Evolutionary conservation across 30 jellyfish, hydroid and myxozoan genomes (phyloP), one percentile per base, ranked within the genome.

Genomic region (Sanderia malayensis): DNA sequence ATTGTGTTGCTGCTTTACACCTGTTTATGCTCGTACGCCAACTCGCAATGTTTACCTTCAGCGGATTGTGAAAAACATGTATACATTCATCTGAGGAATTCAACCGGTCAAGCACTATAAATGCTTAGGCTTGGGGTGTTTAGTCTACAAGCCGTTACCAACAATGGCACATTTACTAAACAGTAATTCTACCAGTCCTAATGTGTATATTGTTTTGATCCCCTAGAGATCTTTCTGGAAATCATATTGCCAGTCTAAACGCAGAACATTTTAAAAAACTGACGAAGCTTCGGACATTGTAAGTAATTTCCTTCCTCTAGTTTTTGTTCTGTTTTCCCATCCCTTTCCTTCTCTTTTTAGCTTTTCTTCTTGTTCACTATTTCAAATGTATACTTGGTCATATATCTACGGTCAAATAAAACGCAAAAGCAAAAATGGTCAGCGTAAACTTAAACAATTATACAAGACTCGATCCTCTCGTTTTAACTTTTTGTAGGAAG

Each of bases 241-340:
- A 68, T 45, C 67, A 68, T 21, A 31, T 68, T 0, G 32, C 37
- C 7, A 29, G 67, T 0, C 52, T 17, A 21, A 18, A 67, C 6
- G 25, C 30, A 1, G 47, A 1, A 37, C 47, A 34, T 26, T 44
- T 68, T 13, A 31, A 34, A 31, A 28, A 68, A 25, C 67, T 68
- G 68, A 45, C 57, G 80, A 68, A 44, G 33, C 29, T 68, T 4
- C 67, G 67, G 21, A 28, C 1, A 33, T 45, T 68, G 80, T 68
- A 26, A 45, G 80, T 68, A 1, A 2, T 20, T 24, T 19, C n/a
- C 6, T 66, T 11, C 19, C 34, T 37, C 52, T 37, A n/a, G 52
- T 37, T 37, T 37, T 37, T 37, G 6, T 37, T 37, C 52, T 37
- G 52, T 37, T 37, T 37, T 37, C 52, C n/a, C n/a, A n/a, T n/a